Evolutionary conservation across 2,888 invertebrate species (phyloP), one percentile per base, ranked within the genome.

Genomic region (Omphaloscelis lunosa): DNA sequence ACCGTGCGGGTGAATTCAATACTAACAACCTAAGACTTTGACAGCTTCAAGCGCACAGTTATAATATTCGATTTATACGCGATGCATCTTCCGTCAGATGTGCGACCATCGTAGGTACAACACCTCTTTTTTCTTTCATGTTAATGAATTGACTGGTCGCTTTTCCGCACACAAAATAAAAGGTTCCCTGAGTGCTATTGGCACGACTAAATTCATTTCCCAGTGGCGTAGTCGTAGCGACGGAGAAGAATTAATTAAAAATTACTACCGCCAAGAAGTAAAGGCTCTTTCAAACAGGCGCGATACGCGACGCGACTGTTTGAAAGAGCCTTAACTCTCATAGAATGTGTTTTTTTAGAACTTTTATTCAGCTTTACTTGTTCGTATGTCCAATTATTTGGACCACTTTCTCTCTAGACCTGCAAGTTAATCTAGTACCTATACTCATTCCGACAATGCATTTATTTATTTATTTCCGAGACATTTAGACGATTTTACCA

Each of bases 141-240:
- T 15, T 27, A 58, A 34, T 41, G 51, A 63, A 80, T 56, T 48
- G 27, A 45, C 20, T 41, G 15, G 27, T 15, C 27, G 27, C 59
- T 17, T 58, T 73, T 59, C 17, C n/a, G 15, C 15, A 4, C 48
- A 45, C 29, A 62, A 56, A 61, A 81, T 74, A 62, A 62, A 75
- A 81, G 56, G 48, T 9, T 67, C 15, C 12, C 17, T 41, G 4
- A 79, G 48, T 67, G 61, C 61, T 67, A 67, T 67, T 56, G 41
- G 29, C 4, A 23, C 39, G n/a, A 81, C 81, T 61, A 74, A 53
- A 74, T 67, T 77, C 7, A 77, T 15, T 58, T 58, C 20, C 29
- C 15, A 39, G 7, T 27, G 17, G 17, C 17, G 15, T 58, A 15
- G 23, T 58, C 20, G 23, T 34, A 39, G 41, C 45, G 15, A 41